phyloP scores from a whole-genome alignment of 92 coral and sea anemone genomes.

The Porites cylindrica region DNA sequence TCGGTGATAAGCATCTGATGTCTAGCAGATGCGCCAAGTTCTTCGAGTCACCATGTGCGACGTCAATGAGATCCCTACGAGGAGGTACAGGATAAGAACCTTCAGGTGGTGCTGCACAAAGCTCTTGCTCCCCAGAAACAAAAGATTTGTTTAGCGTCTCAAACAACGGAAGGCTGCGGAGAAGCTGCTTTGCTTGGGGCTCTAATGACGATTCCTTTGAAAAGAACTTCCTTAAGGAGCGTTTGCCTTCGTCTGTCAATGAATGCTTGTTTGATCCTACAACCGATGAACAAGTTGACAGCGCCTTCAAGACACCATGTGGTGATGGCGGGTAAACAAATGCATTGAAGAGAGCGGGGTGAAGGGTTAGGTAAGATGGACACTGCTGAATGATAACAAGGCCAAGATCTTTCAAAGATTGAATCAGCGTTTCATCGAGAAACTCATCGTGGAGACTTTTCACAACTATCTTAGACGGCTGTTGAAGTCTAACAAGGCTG shows the following conservation, averaged over 20 bases:
- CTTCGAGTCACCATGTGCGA: slow-evolving; percentile 33
- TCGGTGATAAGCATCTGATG: slow-evolving; percentile 35
- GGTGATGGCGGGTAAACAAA: not conserved
- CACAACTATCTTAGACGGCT: not conserved
- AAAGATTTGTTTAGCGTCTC: slow-evolving; percentile 33
- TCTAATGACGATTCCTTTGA: not conserved
- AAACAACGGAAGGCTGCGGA: slow-evolving; percentile 48
- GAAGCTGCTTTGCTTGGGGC: not conserved
- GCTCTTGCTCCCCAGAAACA: not conserved
- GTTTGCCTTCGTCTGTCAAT: slow-evolving; percentile 8
- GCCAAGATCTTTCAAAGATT: not conserved
- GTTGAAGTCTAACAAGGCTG: slow-evolving; percentile 54
- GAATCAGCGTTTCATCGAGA: not conserved
- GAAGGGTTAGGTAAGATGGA: not conserved
- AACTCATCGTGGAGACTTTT: not conserved
- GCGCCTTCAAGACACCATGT: not conserved
- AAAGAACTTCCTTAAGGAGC: slow-evolving; percentile 1
- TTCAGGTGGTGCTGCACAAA: slow-evolving; percentile 44
- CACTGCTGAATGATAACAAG: not conserved
- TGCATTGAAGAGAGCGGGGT: not conserved
- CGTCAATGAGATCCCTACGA: slow-evolving; percentile 35
- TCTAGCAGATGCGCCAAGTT: slow-evolving; percentile 55
- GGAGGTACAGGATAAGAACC: slow-evolving; percentile 28
- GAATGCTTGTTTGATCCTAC: no score
- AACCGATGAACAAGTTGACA: not conserved